Conservation (phyloP, 2,888 invertebrate genomes). For the Agrotis exclamationis region DNA sequence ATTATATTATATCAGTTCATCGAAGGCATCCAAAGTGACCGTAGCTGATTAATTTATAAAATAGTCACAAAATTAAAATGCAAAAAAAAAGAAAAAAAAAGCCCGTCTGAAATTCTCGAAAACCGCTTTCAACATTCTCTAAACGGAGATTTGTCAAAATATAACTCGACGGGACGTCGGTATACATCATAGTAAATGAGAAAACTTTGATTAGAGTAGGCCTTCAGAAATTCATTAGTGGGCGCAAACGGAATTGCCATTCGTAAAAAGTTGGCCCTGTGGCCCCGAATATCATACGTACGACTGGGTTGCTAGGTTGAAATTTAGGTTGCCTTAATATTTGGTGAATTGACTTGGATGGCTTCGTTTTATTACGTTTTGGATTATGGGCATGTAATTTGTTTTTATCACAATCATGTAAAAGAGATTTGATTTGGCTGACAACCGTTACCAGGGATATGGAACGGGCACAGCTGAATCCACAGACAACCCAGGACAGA, state of each 20-base stretch:
- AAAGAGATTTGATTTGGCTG: no score
- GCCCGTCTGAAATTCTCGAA: slow-evolving; percentile 17
- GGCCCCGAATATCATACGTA: slow-evolving; percentile 63
- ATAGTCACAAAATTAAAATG: no score
- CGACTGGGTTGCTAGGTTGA: slow-evolving; percentile 7
- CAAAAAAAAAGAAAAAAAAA: slow-evolving; percentile 12
- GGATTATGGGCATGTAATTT: no score
- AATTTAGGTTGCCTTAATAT: slow-evolving; percentile 3
- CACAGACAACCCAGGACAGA: no score
- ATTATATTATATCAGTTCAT: no score
- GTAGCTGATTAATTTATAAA: no score
- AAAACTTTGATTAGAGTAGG: slow-evolving; percentile 87
- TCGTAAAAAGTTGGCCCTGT: slow-evolving; percentile 77
- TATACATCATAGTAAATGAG: slow-evolving; percentile 86
- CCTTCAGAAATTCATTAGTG: slow-evolving; percentile 87
- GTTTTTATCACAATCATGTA: no score
- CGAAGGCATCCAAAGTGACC: no score
- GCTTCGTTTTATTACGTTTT: background rate
- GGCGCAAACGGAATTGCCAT: slow-evolving; percentile 78
- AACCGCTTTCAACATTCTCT: slow-evolving; percentile 49
- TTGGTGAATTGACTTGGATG: background rate
- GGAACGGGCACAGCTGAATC: no score
- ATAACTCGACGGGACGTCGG: slow-evolving; percentile 68
- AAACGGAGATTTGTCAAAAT: slow-evolving; percentile 61
- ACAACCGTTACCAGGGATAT: no score